phyloP scores from a whole-genome alignment of 1,140 invertebrate genomes.

The Himalopsyche phryganea region DNA sequence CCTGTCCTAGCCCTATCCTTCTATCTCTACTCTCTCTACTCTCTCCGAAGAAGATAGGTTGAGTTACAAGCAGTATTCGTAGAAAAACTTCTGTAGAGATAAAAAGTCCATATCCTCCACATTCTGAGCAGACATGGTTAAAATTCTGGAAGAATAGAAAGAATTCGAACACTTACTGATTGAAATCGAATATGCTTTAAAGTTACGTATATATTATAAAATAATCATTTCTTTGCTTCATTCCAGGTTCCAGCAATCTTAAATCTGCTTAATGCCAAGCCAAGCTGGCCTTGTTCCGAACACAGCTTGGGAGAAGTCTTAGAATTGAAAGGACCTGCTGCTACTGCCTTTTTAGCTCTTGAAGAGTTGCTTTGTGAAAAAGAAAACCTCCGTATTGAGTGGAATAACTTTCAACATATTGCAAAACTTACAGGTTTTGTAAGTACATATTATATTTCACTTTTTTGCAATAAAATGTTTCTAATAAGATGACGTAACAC shows the following conservation, averaged over 20 bases:
- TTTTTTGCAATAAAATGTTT: too few species aligned
- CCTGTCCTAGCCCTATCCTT: too few species aligned
- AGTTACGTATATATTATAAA: not conserved
- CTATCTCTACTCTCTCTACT: too few species aligned
- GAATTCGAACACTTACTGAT: too few species aligned
- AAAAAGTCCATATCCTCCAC: too few species aligned
- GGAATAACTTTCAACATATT: constrained; percentile 38
- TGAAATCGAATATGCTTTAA: not conserved
- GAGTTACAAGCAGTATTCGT: too few species aligned
- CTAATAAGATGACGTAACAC: too few species aligned
- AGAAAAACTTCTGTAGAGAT: too few species aligned
- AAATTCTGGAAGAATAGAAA: too few species aligned
- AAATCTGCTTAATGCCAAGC: constrained; percentile 37
- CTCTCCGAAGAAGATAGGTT: too few species aligned
- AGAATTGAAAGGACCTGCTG: constrained; percentile 37
- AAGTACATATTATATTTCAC: constrained; percentile 29
- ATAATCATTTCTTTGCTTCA: not conserved
- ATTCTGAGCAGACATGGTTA: too few species aligned
- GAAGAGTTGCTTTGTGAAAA: constrained; percentile 38
- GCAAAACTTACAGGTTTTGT: constrained; percentile 38
- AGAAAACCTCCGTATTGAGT: constrained; percentile 38
- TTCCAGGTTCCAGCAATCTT: constrained; percentile 42
- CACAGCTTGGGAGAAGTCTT: constrained; percentile 37
- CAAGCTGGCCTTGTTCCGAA: constrained; percentile 43
- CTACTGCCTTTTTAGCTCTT: not conserved